phyloP scores from a whole-genome alignment of 2,113 vertebrate species.

The Cyprinus carpio region DNA sequence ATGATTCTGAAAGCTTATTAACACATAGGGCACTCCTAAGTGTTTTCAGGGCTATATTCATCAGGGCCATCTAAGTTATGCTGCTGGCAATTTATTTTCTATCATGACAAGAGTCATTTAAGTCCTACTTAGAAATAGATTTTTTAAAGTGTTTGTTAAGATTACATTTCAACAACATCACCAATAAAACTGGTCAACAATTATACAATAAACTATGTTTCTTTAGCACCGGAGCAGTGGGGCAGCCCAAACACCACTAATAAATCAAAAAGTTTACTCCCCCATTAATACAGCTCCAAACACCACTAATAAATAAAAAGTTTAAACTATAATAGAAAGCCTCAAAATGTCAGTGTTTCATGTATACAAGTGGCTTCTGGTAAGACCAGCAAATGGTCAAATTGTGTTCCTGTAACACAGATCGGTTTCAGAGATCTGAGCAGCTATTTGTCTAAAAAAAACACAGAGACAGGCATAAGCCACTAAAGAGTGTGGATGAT shows the following conservation, averaged over 20 bases:
- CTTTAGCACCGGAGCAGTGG: too few species aligned
- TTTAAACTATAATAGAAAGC: neutral
- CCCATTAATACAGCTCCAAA: too few species aligned
- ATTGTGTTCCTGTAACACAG: slow-evolving; percentile 12
- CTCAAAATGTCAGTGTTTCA: neutral
- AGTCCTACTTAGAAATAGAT: too few species aligned
- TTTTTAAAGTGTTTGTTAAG: too few species aligned
- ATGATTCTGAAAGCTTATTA: too few species aligned
- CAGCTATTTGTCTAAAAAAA: slow-evolving; percentile 24
- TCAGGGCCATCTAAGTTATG: too few species aligned
- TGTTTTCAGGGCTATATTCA: too few species aligned
- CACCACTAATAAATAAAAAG: neutral
- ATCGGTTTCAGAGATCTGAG: slow-evolving; percentile 17
- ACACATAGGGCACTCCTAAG: too few species aligned
- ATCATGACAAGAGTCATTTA: too few species aligned
- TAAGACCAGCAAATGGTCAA: neutral
- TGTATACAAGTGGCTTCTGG: neutral
- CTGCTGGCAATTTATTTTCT: too few species aligned
- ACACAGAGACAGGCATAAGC: slow-evolving; percentile 23
- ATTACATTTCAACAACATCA: neutral
- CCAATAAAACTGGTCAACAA: neutral
- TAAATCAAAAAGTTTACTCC: too few species aligned
- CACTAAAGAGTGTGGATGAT: slow-evolving; percentile 42
- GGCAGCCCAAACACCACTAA: too few species aligned
- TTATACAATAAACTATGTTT: neutral